A percentile compares a stretch with the other conserved stretches of the same genome.
These are phyloP conservation scores for Cotesia chilonis DNA, from an alignment of 1,140 invertebrate genomes.

Conservation along the genomic window DNA sequence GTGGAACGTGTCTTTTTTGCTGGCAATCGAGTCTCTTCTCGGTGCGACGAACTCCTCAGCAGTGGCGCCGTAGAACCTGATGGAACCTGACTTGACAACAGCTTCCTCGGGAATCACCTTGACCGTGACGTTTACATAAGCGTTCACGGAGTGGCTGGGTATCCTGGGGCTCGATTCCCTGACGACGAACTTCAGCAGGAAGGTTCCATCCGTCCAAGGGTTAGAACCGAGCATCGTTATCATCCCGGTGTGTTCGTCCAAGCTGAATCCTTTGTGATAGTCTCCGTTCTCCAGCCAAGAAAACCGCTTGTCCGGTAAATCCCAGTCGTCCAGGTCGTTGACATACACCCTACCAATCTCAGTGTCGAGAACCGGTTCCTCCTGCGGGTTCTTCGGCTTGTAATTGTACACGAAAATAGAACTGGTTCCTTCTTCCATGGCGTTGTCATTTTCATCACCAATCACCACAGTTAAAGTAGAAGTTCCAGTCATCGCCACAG, in stretches of 20 bases:
- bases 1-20: slow-evolving; percentile 78
- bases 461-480: slow-evolving; percentile 86
- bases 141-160: slow-evolving; percentile 73
- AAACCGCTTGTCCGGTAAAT: slow-evolving; percentile 88
- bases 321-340: slow-evolving; percentile 92
- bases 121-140: slow-evolving; percentile 84
- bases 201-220: slow-evolving; percentile 72
- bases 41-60: slow-evolving; percentile 85
- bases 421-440: slow-evolving; percentile 82
- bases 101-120: slow-evolving; percentile 89
- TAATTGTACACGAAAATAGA: slow-evolving; percentile 93
- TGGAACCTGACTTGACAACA: slow-evolving; percentile 88
- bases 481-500: slow-evolving; percentile 72
- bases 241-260: slow-evolving; percentile 80
- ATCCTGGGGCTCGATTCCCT: slow-evolving; percentile 69
- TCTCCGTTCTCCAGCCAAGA: slow-evolving; percentile 66
- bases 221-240: slow-evolving; percentile 79
- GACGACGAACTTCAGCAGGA: slow-evolving; percentile 76
- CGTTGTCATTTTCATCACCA: slow-evolving; percentile 90
- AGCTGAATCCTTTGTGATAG: slow-evolving; percentile 70
- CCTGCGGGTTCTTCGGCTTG: slow-evolving; percentile 64
- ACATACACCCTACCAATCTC: slow-evolving; percentile 91
- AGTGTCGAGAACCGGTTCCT: slow-evolving; percentile 67
- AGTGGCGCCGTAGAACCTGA: slow-evolving; percentile 81
- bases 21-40: slow-evolving; percentile 68